Base-by-base conservation (phyloP, 2,888 invertebrate species). In the Amorpha juglandis region DNA sequence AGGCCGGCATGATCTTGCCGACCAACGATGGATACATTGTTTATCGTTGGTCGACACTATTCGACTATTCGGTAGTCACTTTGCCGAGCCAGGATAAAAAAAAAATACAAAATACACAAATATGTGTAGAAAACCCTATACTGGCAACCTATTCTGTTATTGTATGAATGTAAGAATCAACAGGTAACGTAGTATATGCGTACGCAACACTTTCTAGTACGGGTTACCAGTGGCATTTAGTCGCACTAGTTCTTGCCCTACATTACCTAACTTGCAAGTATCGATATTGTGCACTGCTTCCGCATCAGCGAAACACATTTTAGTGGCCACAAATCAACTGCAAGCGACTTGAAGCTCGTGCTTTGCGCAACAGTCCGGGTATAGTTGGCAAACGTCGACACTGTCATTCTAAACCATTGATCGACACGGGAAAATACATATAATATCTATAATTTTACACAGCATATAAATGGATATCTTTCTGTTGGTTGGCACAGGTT, bases 241-340 rank as follows among this genome's bases (percentile, higher is more conserved):
- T 69, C 68, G 77, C 71, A 72, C 72, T 69, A 74, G 75, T 70
- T 71, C 69, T 75, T 76, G 77, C 64, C 77, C 78, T 76, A 81
- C 77, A 80, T 81, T 80, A 76, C 75, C 73, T 78, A 80, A 81
- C 72, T 68, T 67, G 70, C 70, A 67, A 62, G 73, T 70, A 71
- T 71, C 58, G 53, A 52, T 63, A 75, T 65, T 58, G 51, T 51
- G 64, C 58, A 66, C 68, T 71, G 76, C 76, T 82, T 79, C 81
- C 81, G 81, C 75, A 74, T 78, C 66, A 72, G 72, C 69, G 72
- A 72, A 75, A 72, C 74, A 75, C 70, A 73, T 74, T 76, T 77
- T 78, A 76, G 77, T 80, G 78, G 78, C 78, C 80, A 77, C 80
- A 75, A 74, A 73, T 74, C 74, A 77, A 68, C 68, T 69, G 74